Conservation (phyloP, 2,797 vertebrate species). For the Paguma larvata region DNA sequence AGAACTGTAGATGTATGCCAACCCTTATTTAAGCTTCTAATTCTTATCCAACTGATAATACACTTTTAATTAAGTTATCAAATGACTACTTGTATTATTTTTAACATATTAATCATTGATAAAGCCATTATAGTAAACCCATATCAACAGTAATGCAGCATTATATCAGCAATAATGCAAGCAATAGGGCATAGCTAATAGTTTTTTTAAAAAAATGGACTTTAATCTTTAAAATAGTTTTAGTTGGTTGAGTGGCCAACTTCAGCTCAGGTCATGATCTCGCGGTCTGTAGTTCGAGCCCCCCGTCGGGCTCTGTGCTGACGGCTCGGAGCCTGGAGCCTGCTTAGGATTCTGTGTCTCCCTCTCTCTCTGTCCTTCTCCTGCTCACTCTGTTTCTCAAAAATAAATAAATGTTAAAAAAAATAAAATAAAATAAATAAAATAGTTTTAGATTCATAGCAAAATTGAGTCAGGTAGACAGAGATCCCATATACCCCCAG, state of each 20-base stretch:
- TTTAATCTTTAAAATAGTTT: background rate
- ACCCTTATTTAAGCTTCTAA: background rate
- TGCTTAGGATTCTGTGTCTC: no score
- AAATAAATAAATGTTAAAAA: no score
- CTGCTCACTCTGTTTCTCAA: no score
- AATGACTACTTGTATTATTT: background rate
- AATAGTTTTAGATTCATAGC: background rate
- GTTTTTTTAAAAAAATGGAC: background rate
- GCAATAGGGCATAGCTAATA: background rate
- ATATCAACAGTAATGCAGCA: background rate
- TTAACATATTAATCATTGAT: background rate
- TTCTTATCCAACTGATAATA: background rate
- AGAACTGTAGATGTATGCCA: background rate
- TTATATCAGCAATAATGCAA: background rate
- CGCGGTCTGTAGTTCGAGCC: no score
- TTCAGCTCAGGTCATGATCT: no score
- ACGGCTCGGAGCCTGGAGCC: no score
- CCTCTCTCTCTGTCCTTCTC: no score
- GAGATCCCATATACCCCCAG: accelerated
- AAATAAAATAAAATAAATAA: no score
- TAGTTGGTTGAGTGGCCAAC: no score
- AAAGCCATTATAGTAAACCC: background rate
- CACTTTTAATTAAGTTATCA: background rate
- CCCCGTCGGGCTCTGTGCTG: no score
- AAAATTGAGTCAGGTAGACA: background rate